Evolutionary conservation across 2,888 invertebrate genomes (phyloP).

Genomic region (Hesperia comma): DNA sequence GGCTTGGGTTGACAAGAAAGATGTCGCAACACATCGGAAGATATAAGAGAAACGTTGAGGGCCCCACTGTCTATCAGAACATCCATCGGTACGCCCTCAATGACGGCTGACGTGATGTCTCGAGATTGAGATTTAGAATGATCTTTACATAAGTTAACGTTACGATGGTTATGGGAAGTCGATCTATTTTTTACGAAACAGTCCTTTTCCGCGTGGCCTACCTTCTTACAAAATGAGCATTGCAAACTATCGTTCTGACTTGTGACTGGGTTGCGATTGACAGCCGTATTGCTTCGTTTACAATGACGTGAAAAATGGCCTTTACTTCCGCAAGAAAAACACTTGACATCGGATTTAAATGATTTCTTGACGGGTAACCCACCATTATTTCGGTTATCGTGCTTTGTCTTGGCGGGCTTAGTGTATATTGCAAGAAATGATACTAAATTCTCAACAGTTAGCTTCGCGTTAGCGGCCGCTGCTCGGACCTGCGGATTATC

Average conservation of each 20-base stretch:
- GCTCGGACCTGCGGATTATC: no score
- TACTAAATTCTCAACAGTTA: not conserved
- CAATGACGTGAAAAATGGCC: slow-evolving; percentile 1
- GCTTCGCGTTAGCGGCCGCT: no score
- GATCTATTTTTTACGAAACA: not conserved
- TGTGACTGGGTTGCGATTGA: not conserved
- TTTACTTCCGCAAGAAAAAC: not conserved
- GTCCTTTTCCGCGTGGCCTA: not conserved
- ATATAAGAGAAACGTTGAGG: slow-evolving; percentile 4
- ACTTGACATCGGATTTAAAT: not conserved
- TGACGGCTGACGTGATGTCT: not conserved
- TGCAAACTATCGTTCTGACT: not conserved
- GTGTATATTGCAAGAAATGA: not conserved
- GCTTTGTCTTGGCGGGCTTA: not conserved
- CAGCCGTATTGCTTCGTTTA: not conserved
- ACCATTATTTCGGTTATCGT: not conserved
- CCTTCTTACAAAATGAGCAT: slow-evolving; percentile 13
- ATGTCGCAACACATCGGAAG: not conserved
- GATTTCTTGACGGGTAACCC: not conserved
- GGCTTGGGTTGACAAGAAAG: not conserved
- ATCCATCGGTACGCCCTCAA: slow-evolving; percentile 3
- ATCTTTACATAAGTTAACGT: slow-evolving; percentile 8
- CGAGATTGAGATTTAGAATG: not conserved
- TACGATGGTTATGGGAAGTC: not conserved
- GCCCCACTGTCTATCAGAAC: slow-evolving; percentile 10